Evolutionary conservation across 2,113 vertebrate genomes (phyloP).

Genomic region (Phalacrocorax carbo): DNA sequence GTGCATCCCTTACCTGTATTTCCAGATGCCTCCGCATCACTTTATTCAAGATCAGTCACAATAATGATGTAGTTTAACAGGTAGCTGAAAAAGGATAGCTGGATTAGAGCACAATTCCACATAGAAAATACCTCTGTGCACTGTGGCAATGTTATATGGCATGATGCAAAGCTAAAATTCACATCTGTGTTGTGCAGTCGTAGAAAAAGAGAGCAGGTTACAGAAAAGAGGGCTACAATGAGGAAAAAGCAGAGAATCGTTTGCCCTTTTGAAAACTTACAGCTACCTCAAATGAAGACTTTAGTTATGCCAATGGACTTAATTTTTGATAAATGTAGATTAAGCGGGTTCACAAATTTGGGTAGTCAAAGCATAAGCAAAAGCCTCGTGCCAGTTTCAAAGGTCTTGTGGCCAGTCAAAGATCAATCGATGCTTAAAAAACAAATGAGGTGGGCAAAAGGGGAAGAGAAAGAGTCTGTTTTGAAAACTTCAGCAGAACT

Average conservation of each 20-base stretch:
- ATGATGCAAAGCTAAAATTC: not conserved
- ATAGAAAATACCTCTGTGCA: not conserved
- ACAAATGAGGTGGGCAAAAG: not conserved
- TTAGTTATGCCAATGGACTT: not conserved
- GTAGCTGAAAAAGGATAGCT: not conserved
- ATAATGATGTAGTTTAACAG: not conserved
- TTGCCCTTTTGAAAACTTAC: not conserved
- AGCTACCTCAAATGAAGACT: not conserved
- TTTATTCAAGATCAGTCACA: not conserved
- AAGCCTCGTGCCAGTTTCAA: not conserved
- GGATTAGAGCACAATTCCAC: not conserved
- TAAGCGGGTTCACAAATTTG: not conserved
- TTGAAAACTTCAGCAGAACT: not conserved
- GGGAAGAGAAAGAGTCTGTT: not conserved
- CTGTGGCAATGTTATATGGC: not conserved
- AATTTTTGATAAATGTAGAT: not conserved
- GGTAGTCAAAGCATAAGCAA: not conserved
- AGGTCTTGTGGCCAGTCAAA: not conserved
- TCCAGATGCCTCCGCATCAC: not conserved
- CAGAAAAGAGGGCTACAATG: not conserved
- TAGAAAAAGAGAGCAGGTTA: not conserved
- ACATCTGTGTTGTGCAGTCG: rapidly evolving
- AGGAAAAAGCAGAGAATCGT: not conserved
- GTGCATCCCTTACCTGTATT: not conserved
- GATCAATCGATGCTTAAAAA: not conserved